Percentiles rank a stretch among this genome's conserved stretches.
Evolutionary conservation across 2,797 vertebrate species (phyloP).

Genomic region (Tragelaphus eurycerus): DNA sequence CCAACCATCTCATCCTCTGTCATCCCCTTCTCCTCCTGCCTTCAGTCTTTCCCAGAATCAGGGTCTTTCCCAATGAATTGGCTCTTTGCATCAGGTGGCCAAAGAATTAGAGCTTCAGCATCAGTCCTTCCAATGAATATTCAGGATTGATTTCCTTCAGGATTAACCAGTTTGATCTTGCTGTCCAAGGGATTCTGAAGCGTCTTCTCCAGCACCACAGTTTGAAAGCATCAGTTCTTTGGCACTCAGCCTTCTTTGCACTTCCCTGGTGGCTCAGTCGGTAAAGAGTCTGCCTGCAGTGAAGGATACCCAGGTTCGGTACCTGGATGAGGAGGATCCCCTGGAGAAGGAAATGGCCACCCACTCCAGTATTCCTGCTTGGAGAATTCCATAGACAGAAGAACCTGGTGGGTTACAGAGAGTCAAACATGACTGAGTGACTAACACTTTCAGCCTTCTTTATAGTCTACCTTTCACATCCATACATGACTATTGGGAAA

Average conservation of each 20-base stretch:
- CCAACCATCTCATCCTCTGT: neutral
- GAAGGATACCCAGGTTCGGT: fast-evolving
- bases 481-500: neutral
- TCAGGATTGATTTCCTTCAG: neutral
- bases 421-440: neutral
- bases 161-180: neutral
- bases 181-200: neutral
- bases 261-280: neutral
- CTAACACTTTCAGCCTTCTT: neutral
- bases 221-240: neutral
- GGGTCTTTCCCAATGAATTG: neutral
- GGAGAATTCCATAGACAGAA: neutral
- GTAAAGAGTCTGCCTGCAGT: neutral
- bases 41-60: neutral
- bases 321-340: neutral
- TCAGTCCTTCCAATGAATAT: neutral
- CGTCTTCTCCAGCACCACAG: neutral
- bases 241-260: neutral
- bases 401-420: neutral
- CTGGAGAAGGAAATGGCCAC: neutral
- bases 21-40: neutral
- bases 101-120: neutral
- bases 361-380: neutral
- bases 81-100: neutral
- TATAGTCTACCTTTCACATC: neutral